phyloP scores from a whole-genome alignment of 2,113 vertebrate genomes.

The Vidua macroura region DNA sequence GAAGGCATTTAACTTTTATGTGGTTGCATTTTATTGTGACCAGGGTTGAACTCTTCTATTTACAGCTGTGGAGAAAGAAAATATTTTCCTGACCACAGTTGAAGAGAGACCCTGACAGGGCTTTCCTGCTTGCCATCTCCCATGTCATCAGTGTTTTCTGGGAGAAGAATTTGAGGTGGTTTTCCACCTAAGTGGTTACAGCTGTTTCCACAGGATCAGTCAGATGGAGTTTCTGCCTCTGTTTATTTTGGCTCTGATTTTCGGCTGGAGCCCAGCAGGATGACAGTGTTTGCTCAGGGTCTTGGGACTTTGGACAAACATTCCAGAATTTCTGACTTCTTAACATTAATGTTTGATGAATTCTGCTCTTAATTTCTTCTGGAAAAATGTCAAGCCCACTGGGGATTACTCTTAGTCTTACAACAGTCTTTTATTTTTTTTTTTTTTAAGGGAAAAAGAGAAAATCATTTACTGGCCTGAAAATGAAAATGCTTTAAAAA shows the following conservation, averaged over 20 bases:
- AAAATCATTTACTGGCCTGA: slow-evolving; percentile 18
- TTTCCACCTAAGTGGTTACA: slow-evolving; percentile 91
- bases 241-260: slow-evolving; percentile 85
- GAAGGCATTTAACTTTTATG: neutral
- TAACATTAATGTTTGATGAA: slow-evolving; percentile 81
- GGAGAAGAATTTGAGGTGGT: slow-evolving; percentile 82
- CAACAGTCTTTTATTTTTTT: neutral
- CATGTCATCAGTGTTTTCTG: slow-evolving; percentile 82
- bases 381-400: slow-evolving; percentile 73
- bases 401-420: slow-evolving; percentile 57
- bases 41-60: slow-evolving; percentile 59
- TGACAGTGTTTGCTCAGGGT: slow-evolving; percentile 76
- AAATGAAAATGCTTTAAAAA: slow-evolving; percentile 42
- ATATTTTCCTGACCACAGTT: slow-evolving; percentile 75
- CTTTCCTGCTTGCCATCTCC: slow-evolving; percentile 78
- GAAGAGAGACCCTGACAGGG: slow-evolving; percentile 75
- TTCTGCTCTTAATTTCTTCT: slow-evolving; percentile 80
- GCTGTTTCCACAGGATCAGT: slow-evolving; percentile 90
- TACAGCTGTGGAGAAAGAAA: slow-evolving; percentile 76
- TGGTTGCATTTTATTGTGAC: slow-evolving; percentile 57
- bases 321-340: slow-evolving; percentile 84
- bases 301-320: slow-evolving; percentile 83
- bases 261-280: slow-evolving; percentile 80
- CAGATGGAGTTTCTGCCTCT: slow-evolving; percentile 85
- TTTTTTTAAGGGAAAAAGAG: neutral